A percentile compares a stretch with the other conserved stretches of the same genome.
phyloP scores from a whole-genome alignment of 2,113 vertebrate species.

The Atlantisia rogersi region DNA sequence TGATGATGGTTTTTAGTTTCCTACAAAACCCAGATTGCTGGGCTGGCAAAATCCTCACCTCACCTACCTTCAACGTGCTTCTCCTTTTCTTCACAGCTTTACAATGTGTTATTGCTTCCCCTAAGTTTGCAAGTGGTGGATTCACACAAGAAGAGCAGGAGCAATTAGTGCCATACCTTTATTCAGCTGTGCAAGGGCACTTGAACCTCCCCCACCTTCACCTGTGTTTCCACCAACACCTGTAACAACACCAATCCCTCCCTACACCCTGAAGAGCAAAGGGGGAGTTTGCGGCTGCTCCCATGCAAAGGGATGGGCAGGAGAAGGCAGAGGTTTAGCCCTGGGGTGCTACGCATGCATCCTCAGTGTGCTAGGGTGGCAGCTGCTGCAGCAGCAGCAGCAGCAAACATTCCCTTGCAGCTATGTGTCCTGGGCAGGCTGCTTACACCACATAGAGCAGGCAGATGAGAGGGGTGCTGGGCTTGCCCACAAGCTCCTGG shows the following conservation, averaged over 20 bases:
- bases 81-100: background rate
- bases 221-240: background rate
- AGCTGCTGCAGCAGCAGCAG: background rate
- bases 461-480: no score
- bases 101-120: background rate
- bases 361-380: rapidly evolving
- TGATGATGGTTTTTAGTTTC: background rate
- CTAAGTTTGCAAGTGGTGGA: background rate
- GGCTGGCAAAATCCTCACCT: background rate
- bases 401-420: background rate
- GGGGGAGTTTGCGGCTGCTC: background rate
- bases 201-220: background rate
- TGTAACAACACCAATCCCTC: background rate
- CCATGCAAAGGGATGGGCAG: background rate
- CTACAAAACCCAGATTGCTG: background rate
- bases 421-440: background rate
- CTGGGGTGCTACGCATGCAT: rapidly evolving
- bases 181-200: background rate
- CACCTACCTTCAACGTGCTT: background rate
- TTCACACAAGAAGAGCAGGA: background rate
- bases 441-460: background rate
- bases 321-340: background rate
- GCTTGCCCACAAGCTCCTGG: background rate
- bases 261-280: background rate
- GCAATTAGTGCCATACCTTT: background rate